Evolutionary conservation across 2,113 vertebrate genomes (phyloP).

Genomic region (Crotalus viridis): DNA sequence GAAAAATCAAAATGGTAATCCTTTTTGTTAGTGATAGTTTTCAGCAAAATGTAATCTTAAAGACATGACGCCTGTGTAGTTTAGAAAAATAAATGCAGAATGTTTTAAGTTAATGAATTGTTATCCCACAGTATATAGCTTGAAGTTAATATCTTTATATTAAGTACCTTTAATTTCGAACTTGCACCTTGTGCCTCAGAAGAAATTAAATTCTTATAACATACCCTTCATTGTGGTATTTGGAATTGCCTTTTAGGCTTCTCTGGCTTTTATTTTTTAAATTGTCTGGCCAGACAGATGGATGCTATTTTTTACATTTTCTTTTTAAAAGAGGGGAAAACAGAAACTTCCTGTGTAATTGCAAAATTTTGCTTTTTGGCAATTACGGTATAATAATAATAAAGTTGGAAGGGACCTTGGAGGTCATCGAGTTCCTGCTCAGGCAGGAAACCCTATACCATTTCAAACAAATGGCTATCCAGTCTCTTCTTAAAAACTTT

Average conservation of each 20-base stretch:
- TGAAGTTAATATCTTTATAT: not conserved
- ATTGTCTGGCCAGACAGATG: not conserved
- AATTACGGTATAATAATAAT: too few relatives aligned
- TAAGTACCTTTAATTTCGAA: not conserved
- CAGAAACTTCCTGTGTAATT: not conserved
- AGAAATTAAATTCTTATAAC: not conserved
- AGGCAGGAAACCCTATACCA: too few relatives aligned
- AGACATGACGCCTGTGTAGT: not conserved
- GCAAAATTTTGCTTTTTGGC: not conserved
- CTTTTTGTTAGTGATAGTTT: not conserved
- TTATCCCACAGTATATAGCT: not conserved
- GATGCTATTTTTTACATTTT: not conserved
- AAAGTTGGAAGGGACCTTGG: too few relatives aligned
- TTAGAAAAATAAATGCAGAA: not conserved
- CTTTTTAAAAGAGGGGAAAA: not conserved
- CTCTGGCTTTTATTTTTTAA: not conserved
- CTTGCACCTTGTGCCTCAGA: not conserved
- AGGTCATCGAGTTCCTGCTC: too few relatives aligned
- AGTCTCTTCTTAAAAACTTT: too few relatives aligned
- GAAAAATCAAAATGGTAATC: not conserved
- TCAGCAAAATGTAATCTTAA: not conserved
- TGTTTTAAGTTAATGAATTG: not conserved
- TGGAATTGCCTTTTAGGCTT: not conserved
- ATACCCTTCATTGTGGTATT: not conserved
- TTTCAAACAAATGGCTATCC: too few relatives aligned